Evolutionary conservation across 1,140 invertebrate genomes (phyloP).

Genomic region (Zaprionus africanus): DNA sequence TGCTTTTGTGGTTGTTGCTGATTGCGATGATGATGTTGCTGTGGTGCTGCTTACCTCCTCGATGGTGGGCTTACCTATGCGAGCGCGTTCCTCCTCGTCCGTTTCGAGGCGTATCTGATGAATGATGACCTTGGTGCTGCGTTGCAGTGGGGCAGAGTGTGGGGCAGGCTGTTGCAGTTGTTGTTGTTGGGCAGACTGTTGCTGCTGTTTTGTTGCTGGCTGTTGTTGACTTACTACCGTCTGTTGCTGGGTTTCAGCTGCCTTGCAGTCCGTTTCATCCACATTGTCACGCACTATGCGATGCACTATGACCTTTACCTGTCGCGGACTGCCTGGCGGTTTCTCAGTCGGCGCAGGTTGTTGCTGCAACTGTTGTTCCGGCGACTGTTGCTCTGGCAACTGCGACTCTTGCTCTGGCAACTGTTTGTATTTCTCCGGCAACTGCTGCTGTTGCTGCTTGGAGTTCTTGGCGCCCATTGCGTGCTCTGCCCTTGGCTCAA

Average conservation of each 20-base stretch:
- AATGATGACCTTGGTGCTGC: slow-evolving; percentile 72
- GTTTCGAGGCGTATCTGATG: slow-evolving; percentile 73
- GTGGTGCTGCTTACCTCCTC: slow-evolving; percentile 68
- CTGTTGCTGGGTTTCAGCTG: background rate
- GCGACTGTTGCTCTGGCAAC: background rate
- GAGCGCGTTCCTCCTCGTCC: slow-evolving; percentile 41
- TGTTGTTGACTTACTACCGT: slow-evolving; percentile 7
- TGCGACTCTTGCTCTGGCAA: slow-evolving; percentile 30
- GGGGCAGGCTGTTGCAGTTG: background rate
- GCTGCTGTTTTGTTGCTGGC: slow-evolving; percentile 19
- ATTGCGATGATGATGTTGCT: slow-evolving; percentile 11
- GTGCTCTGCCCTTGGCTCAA: slow-evolving; percentile 7
- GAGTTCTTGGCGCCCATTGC: slow-evolving; percentile 68
- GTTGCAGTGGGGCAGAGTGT: slow-evolving; percentile 32
- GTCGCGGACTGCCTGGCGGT: slow-evolving; percentile 58
- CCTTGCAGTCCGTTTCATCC: slow-evolving; percentile 1
- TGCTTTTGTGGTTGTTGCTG: slow-evolving; percentile 12
- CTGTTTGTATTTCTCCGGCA: slow-evolving; percentile 15
- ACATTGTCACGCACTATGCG: slow-evolving; percentile 56
- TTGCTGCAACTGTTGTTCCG: slow-evolving; percentile 1
- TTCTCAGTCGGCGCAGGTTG: slow-evolving; percentile 28
- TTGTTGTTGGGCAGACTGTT: background rate
- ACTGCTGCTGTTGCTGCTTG: slow-evolving; percentile 52
- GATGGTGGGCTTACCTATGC: slow-evolving; percentile 57
- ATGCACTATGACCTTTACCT: slow-evolving; percentile 80